Base-by-base conservation (phyloP, 2,888 invertebrate genomes). In the Cephalotes varians region DNA sequence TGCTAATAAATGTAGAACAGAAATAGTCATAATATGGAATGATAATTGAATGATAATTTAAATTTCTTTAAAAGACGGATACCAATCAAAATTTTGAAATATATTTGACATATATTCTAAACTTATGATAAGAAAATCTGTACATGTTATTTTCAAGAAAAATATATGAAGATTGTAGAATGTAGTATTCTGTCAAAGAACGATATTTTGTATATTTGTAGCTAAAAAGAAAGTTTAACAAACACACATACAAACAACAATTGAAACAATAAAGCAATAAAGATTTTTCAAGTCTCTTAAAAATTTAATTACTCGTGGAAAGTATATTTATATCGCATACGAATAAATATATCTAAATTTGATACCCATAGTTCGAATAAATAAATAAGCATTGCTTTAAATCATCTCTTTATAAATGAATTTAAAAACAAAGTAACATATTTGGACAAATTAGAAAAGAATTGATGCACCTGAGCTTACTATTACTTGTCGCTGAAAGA, bases 261-360 rank as follows among this genome's bases (percentile, higher is more conserved):
- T 47, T 28, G 47, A 31, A 67, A 47, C n/a, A 49, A 44, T 65
- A 5, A n/a, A n/a, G 15, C 18, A 25, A 44, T 44, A 44, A 18
- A 64, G 15, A 40, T 25, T 28, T 47, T 34, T 49, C n/a, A 49
- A 51, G 7, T 34, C 15, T 49, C 5, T n/a, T 28, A 31, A 64
- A 69, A 69, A 34, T 34, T 49, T 51, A 51, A 51, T 51, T 69
- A 51, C 51, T 71, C 9, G n/a, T 34, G 21, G 2, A 71, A 71
- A 37, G 18, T 71, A 34, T 10, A 37, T 54, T 37, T 71, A 34
- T 54, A 0, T 10, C 12, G 2, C 12, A 31, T 54, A 28, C 4
- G 4, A 21, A 9, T 51, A 51, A 69, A 67, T 0, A 49, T 31
- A 18, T 54, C 3, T 18, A 25, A 72, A 72, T 18, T 28, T 28